Evolutionary conservation across 2,113 vertebrate genomes (phyloP), one percentile per base, ranked within the genome.

Genomic region (Mungos mungo): DNA sequence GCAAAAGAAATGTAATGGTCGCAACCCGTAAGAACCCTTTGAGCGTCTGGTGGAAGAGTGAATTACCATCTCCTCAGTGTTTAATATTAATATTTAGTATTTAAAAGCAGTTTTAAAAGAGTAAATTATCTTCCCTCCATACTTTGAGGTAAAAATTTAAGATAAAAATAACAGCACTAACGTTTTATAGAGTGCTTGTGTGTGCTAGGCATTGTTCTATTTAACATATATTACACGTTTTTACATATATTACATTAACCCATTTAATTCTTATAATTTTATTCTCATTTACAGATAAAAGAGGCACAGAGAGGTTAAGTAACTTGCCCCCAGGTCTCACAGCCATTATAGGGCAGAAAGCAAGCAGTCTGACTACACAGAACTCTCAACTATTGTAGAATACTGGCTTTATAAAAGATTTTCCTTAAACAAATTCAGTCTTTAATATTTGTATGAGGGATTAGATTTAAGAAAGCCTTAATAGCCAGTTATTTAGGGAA

Each of bases 51-150:
- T 38, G 83, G 65, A 92, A 87, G 84, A 92, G 35, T 47, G 33
- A 74, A 50, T 88, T 68, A 50, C 9, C 4, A 18, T 85, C 2
- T 76, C 23, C 52, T 82, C 7, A 45, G 63, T 90, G 31, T 41
- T 87, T 83, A 83, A 83, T 68, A 65, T 84, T 83, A 83, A 83
- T 68, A 57, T 63, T 94, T 35, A 29, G 77, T 74, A 54, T 90
- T 96, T 71, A 45, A 71, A 87, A 96, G 25, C 23, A 91, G 38
- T 66, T 84, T 79, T 68, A n/a, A 54, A 93, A 92, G 86, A 57
- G 54, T 60, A 33, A 79, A 13, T 84, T 93, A 29, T 68, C 16
- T 25, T 86, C 23, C 31, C 50, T 54, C 33, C 7, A 19, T 47
- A 60, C 15, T 96, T 93, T 80, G 52, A 68, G 8, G 76, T 63